Evolutionary conservation across 2,888 invertebrate species (phyloP).

Genomic region (Harpalus rubripes): DNA sequence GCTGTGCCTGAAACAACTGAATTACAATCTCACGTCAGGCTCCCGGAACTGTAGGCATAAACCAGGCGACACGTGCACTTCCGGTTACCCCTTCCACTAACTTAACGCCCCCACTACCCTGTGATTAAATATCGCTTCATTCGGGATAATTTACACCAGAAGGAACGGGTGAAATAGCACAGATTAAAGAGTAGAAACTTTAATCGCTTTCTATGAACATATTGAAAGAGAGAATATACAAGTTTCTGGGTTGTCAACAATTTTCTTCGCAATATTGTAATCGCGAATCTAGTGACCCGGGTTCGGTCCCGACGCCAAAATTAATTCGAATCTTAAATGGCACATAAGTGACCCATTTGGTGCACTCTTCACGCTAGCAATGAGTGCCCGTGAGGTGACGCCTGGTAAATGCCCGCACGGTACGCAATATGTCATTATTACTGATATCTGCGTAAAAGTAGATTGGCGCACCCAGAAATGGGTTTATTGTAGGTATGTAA

Average conservation of each 20-base stretch:
- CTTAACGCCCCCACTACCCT: not conserved
- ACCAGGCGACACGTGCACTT: slow-evolving; percentile 61
- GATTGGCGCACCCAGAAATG: too few species aligned
- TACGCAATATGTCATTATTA: too few species aligned
- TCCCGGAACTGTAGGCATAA: slow-evolving; percentile 28
- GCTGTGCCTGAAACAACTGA: slow-evolving; percentile 40
- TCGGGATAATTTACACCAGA: slow-evolving; percentile 73
- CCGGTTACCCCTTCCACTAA: slow-evolving; percentile 19
- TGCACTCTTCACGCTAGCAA: too few species aligned
- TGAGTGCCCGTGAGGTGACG: too few species aligned
- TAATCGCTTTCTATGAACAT: not conserved
- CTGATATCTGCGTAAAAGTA: too few species aligned
- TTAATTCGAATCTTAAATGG: too few species aligned
- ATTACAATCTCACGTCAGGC: slow-evolving; percentile 30
- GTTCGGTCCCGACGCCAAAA: too few species aligned
- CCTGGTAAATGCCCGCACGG: too few species aligned
- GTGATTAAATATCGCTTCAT: slow-evolving; percentile 75
- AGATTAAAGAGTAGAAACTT: not conserved
- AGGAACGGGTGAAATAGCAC: not conserved
- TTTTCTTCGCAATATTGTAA: too few species aligned
- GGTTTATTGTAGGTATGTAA: too few species aligned
- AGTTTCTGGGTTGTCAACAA: not conserved
- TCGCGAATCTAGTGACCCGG: too few species aligned
- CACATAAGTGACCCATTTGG: too few species aligned
- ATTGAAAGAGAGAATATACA: not conserved